Evolutionary conservation across 2,797 vertebrate genomes (phyloP).

Genomic region (Enteromius viviparus): DNA sequence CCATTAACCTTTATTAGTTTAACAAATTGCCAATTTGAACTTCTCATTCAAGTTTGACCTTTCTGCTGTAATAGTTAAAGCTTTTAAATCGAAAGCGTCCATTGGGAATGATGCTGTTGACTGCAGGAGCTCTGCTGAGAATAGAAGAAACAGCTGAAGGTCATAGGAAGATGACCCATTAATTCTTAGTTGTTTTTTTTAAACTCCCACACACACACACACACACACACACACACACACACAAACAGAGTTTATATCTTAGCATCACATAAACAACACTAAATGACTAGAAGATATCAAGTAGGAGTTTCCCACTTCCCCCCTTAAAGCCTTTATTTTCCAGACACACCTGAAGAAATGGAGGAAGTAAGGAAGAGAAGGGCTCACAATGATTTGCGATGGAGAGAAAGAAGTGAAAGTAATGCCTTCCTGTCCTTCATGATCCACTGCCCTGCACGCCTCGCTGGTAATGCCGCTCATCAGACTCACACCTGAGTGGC

Average conservation of each 20-base stretch:
- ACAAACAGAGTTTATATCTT: conserved; percentile 7
- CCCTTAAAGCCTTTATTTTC: neutral
- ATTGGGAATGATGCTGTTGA: conserved; percentile 29
- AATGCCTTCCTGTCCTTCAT: conserved; percentile 61
- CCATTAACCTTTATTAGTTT: conserved; percentile 49
- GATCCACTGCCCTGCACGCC: conserved; percentile 54
- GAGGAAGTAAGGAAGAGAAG: conserved; percentile 21
- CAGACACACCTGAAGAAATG: neutral
- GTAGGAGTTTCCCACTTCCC: neutral
- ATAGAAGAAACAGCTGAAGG: conserved; percentile 47
- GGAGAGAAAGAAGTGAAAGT: conserved; percentile 38
- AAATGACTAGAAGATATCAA: neutral
- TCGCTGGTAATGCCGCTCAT: conserved; percentile 62
- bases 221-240: too few relatives aligned
- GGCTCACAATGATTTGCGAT: neutral
- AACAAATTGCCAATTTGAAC: conserved; percentile 41
- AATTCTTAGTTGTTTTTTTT: neutral
- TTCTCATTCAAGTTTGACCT: conserved; percentile 45
- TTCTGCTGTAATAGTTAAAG: conserved; percentile 37
- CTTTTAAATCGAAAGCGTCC: conserved; percentile 36
- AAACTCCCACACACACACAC: neutral
- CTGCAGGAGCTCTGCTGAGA: neutral
- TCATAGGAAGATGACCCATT: conserved; percentile 37
- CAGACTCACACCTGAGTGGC: conserved; percentile 61
- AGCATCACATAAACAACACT: neutral